Conservation (phyloP, 2,113 vertebrate species). For the Ascaphus truei region DNA sequence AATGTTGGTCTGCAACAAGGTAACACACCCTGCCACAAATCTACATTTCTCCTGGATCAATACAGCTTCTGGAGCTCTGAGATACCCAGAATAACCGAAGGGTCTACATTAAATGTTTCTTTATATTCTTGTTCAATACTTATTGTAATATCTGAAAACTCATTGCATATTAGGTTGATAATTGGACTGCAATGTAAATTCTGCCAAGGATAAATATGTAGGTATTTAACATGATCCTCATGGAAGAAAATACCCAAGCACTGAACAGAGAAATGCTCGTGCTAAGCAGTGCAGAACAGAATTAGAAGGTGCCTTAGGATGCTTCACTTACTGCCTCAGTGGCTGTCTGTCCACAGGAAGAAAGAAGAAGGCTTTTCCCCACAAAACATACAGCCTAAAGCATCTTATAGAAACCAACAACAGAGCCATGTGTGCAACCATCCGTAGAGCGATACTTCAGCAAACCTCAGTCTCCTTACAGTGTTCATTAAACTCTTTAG, state of each 20-base stretch:
- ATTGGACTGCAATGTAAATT: not conserved
- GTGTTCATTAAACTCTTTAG: not conserved
- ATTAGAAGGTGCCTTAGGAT: conserved; percentile 54
- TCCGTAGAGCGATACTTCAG: conserved; percentile 3
- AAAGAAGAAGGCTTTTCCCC: not conserved
- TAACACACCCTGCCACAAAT: too few species aligned
- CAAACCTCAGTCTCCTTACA: not conserved
- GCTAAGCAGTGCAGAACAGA: conserved; percentile 60
- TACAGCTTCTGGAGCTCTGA: too few species aligned
- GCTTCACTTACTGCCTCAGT: conserved; percentile 52
- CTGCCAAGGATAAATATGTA: conserved; percentile 44
- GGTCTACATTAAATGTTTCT: too few species aligned
- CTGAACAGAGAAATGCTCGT: conserved; percentile 47
- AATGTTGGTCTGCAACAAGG: too few species aligned
- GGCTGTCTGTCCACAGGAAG: conserved; percentile 22
- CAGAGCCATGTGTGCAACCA: conserved; percentile 36
- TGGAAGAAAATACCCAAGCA: conserved; percentile 44
- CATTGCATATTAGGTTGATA: not conserved
- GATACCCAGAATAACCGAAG: too few species aligned
- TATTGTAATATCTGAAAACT: too few species aligned
- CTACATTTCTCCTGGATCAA: too few species aligned
- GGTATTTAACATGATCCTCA: conserved; percentile 51
- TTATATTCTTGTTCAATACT: too few species aligned
- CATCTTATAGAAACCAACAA: not conserved
- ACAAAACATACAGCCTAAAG: conserved; percentile 22